Base-by-base conservation (phyloP, 2,888 invertebrate species). In the Orthosia incerta region DNA sequence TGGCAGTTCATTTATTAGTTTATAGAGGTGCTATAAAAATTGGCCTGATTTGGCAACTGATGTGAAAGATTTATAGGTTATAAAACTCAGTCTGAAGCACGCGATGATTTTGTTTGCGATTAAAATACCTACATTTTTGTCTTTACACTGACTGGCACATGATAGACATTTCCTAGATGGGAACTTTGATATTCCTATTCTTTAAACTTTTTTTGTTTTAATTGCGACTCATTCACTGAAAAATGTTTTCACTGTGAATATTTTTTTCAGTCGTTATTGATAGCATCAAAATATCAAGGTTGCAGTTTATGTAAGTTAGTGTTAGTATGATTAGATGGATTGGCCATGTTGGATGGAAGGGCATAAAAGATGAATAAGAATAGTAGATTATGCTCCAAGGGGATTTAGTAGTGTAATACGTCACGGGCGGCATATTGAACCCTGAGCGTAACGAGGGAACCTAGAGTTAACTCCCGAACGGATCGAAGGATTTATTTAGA, bases 1-100 rank as follows among this genome's bases (percentile, higher is more conserved):
- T 39, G 56, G 67, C 57, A 76, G 67, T 62, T 70, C 26, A 55
- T 84, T 84, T 71, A 76, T 80, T 71, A 69, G 61, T 68, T 53
- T 60, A 61, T 23, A 46, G 31, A 57, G 9, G 26, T 71, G 68
- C 57, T 46, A 62, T 65, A 46, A 75, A 64, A 76, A 66, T 45
- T 69, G n/a, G 4, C 48, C 20, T 46, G 12, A 65, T 61, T 56
- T 45, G 31, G 56, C 55, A 57, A 20, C 16, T 23, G 45, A 51
- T 20, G 12, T 50, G 15, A 56, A 64, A 39, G n/a, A 51, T 46
- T 51, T 51, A 51, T 46, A 20, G 4, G 18, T n/a, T 53, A 18
- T 15, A 11, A 65, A 23, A 62, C 31, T 48, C 46, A 18, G n/a
- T 46, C 56, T 56, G 20, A 45, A 61, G 20, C 75, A 79, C 71